Base-by-base conservation (phyloP, 2,113 vertebrate genomes). In the Nothoprocta perdicaria region DNA sequence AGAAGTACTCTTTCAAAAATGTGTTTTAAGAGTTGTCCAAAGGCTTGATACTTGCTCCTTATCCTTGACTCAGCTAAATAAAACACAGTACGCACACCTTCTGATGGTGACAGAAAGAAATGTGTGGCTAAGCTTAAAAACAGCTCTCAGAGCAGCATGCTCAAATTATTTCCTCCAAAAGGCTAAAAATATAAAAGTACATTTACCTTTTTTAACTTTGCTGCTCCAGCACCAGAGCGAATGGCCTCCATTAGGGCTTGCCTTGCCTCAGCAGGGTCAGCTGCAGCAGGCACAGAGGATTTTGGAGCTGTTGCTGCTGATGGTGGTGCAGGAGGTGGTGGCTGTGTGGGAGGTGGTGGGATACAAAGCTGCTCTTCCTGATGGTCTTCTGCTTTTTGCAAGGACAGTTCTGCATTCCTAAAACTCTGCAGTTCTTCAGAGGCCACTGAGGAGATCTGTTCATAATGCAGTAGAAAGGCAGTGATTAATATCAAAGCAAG, bases 171-270 rank as follows among this genome's bases (percentile, higher is more conserved):
- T 87, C 40, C 43, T 11, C 8, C 43, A 35, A 23, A 24, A n/a
- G 31, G 43, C 68, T 76, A 40, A 78, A 66, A 75, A 84, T 6
- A 73, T 2, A n/a, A 15, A 55, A 65, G 35, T 10, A 43, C 6
- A 5, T 22, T 92, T 97, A 99, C 99, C 98, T 99, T 99, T 97
- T 97, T 98, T 61, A 99, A 94, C 48, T 97, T 97, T 17, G 98
- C 98, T 7, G 98, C 98, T n/a, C 98, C 99, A 9, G 98, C 95
- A 78, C 99, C 99, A 3, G 99, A 98, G 76, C 99, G 98, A 88
- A 99, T 99, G 40, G 98, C 98, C 29, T 99, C 98, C 98, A 99
- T 67, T 50, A 99, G 93, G 45, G 98, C 98, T 90, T 98, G 97
- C 75, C 98, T 97, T 69, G 98, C 96, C 12, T 97, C 91, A 55